Evolutionary conservation across 2,888 invertebrate species (phyloP).

Genomic region (Eueremaeus valkanovi): DNA sequence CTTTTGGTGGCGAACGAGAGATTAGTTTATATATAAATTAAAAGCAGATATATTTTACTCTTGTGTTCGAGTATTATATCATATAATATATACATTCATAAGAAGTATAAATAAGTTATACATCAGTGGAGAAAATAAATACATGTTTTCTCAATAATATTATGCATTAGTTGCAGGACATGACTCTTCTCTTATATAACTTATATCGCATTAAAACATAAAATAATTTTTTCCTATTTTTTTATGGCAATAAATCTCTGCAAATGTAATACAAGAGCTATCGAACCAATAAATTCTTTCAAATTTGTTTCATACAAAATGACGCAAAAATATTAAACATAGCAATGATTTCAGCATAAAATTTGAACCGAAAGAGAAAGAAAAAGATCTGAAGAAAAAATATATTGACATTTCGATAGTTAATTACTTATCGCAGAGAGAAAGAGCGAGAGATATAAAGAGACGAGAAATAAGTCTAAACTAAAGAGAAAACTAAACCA

Average conservation of each 20-base stretch:
- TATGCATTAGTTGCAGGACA: too few relatives aligned
- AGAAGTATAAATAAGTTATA: too few relatives aligned
- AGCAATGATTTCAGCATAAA: background rate
- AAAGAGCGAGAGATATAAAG: background rate
- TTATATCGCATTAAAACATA: too few relatives aligned
- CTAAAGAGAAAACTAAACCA: too few relatives aligned
- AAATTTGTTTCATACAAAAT: too few relatives aligned
- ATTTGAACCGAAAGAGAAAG: background rate
- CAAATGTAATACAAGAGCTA: background rate
- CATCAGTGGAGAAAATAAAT: too few relatives aligned
- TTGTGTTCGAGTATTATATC: too few relatives aligned
- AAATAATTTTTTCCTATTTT: too few relatives aligned
- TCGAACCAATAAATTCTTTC: too few relatives aligned
- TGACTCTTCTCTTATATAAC: too few relatives aligned
- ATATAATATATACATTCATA: too few relatives aligned
- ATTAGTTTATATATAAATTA: constrained; percentile 12
- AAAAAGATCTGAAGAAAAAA: background rate
- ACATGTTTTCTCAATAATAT: too few relatives aligned
- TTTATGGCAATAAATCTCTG: background rate
- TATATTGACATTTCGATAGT: background rate
- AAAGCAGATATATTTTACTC: background rate
- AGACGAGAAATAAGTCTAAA: background rate
- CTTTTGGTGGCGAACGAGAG: background rate
- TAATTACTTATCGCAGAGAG: background rate
- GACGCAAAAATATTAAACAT: background rate